A percentile compares a stretch with the other conserved stretches of the same genome.
These are phyloP conservation scores for Sardinella longiceps DNA, from an alignment of 2,797 vertebrate species.

Conservation along the genomic window DNA sequence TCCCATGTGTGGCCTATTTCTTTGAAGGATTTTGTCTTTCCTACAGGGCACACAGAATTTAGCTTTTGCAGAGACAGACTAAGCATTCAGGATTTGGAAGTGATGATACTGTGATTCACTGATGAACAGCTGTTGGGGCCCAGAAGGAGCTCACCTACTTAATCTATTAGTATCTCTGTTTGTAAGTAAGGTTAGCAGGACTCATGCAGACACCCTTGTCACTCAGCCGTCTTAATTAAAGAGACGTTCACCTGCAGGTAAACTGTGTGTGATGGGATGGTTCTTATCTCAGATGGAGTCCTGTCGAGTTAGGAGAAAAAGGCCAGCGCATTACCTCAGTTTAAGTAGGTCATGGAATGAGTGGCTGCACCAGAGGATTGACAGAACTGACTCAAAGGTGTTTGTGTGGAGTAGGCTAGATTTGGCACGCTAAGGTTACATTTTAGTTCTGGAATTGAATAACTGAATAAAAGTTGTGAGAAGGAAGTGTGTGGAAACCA, in stretches of 20 bases:
- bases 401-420: neutral
- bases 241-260: conserved; percentile 2
- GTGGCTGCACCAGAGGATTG: neutral
- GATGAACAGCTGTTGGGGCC: neutral
- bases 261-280: neutral
- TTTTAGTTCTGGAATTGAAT: neutral
- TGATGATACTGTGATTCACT: neutral
- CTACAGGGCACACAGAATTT: neutral
- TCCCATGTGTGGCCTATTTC: neutral
- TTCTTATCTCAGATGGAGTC: neutral
- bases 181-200: neutral
- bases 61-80: neutral
- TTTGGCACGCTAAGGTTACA: neutral
- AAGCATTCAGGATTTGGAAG: neutral
- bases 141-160: conserved; percentile 17
- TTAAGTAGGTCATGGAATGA: neutral
- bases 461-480: neutral
- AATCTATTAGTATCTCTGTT: neutral
- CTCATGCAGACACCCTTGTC: neutral
- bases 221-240: neutral
- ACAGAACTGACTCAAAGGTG: neutral
- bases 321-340: neutral
- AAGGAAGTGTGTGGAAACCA: neutral
- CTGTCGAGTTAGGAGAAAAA: neutral
- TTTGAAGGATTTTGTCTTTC: neutral